These are phyloP conservation scores for Misgurnus anguillicaudatus DNA, from an alignment of 2,113 vertebrate genomes.

Conservation along the genomic window DNA sequence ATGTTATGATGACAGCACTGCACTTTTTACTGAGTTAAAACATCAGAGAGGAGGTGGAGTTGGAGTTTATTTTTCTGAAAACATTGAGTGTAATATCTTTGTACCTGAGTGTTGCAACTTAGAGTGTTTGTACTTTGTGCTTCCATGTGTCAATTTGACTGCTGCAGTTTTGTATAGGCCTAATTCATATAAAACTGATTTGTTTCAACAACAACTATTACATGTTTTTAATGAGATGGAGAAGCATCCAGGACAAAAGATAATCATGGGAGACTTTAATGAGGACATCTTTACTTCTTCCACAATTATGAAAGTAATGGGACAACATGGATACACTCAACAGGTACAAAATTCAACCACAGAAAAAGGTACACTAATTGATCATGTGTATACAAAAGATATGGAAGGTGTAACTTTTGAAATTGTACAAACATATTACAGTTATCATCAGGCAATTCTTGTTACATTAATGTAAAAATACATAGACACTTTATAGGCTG, in stretches of 20 bases:
- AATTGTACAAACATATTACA: background rate
- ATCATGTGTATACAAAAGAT: background rate
- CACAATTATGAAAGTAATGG: too few species aligned
- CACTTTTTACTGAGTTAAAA: slow-evolving; percentile 9
- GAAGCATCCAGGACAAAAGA: too few species aligned
- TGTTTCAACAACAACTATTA: background rate
- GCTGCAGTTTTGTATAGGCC: slow-evolving; percentile 37
- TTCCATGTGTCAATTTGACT: slow-evolving; percentile 10
- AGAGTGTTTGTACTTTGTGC: background rate
- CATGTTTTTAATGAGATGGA: too few species aligned
- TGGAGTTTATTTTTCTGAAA: slow-evolving; percentile 19
- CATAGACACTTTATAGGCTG: too few species aligned
- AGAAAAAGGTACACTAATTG: background rate
- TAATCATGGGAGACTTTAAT: too few species aligned
- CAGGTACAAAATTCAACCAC: background rate
- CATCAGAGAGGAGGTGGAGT: slow-evolving; percentile 36
- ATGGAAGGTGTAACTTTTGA: background rate
- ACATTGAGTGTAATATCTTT: background rate
- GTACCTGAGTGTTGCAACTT: slow-evolving; percentile 17
- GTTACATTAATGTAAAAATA: too few species aligned
- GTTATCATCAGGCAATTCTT: too few species aligned
- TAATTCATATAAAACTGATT: slow-evolving; percentile 1
- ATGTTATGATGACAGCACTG: slow-evolving; percentile 5
- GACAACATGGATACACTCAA: too few species aligned
- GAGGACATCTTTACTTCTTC: too few species aligned